Conservation (phyloP, 2,888 invertebrate genomes). For the Acanthopleura granulata region DNA sequence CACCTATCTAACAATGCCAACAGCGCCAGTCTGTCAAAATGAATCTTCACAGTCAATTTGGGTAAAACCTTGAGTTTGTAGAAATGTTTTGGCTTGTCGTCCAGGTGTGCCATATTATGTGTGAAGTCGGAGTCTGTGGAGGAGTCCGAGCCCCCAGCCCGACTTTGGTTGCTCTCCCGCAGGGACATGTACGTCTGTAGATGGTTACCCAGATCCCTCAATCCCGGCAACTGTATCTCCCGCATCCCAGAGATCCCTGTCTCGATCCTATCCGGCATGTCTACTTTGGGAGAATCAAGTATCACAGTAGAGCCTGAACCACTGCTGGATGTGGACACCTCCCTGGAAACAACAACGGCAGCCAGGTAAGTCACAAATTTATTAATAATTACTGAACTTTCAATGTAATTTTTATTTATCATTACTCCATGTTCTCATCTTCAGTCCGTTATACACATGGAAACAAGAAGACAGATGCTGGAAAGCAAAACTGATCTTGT, state of each 20-base stretch:
- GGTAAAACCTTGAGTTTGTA: slow-evolving; percentile 84
- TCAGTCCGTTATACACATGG: no score
- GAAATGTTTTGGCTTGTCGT: slow-evolving; percentile 73
- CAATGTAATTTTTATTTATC: no score
- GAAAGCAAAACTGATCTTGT: no score
- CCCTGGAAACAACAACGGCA: background rate
- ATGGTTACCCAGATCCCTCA: slow-evolving; percentile 21
- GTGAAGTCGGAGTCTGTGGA: slow-evolving; percentile 56
- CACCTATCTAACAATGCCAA: slow-evolving; percentile 88
- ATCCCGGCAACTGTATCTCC: slow-evolving; percentile 6
- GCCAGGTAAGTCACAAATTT: no score
- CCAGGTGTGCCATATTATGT: slow-evolving; percentile 49
- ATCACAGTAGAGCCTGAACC: slow-evolving; percentile 70
- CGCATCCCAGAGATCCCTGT: slow-evolving; percentile 20
- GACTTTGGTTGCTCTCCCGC: slow-evolving; percentile 40
- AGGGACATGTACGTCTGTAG: slow-evolving; percentile 51
- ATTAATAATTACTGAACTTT: no score
- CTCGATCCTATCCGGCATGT: slow-evolving; percentile 3
- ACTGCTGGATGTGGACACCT: slow-evolving; percentile 47
- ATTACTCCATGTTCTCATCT: no score
- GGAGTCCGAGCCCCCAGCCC: slow-evolving; percentile 28
- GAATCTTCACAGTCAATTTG: slow-evolving; percentile 79
- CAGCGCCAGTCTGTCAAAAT: slow-evolving; percentile 92
- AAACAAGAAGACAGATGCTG: no score
- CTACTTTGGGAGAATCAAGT: slow-evolving; percentile 60